phyloP scores from a whole-genome alignment of 2,797 vertebrate species.

The Enteromius radiatus region DNA sequence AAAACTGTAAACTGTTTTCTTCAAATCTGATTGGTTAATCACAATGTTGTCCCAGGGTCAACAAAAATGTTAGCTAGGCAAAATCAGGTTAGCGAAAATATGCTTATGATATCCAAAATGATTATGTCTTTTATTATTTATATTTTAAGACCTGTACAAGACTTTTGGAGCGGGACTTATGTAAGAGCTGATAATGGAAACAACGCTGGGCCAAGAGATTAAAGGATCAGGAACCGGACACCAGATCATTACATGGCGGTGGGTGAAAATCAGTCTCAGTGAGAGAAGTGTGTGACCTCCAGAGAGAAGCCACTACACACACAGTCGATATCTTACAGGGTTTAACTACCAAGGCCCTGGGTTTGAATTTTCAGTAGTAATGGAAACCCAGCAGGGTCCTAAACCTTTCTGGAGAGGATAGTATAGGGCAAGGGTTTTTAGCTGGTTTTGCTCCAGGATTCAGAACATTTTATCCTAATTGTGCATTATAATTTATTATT shows the following conservation, averaged over 20 bases:
- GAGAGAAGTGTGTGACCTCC: constrained; percentile 56
- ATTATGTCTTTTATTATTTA: background rate
- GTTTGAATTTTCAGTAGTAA: background rate
- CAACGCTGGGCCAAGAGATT: constrained; percentile 70
- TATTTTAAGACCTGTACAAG: constrained; percentile 28
- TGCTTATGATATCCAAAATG: background rate
- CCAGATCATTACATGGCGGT: constrained; percentile 64
- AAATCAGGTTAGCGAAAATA: too few relatives aligned
- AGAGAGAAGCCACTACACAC: constrained; percentile 49
- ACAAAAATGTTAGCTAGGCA: too few relatives aligned
- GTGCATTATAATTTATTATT: background rate
- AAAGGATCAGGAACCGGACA: constrained; percentile 76
- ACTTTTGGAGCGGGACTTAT: constrained; percentile 60
- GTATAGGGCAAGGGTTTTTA: background rate
- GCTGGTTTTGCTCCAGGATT: background rate
- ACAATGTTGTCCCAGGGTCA: too few relatives aligned
- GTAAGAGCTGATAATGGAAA: constrained; percentile 72
- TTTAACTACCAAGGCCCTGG: background rate
- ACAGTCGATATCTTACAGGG: constrained; percentile 7
- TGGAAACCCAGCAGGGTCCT: background rate
- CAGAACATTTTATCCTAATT: background rate
- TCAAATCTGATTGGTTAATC: too few relatives aligned
- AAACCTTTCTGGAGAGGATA: background rate
- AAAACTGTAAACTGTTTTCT: too few relatives aligned
- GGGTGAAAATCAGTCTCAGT: constrained; percentile 47